Conservation (phyloP, 2,888 invertebrate genomes). For the Acheta domesticus region DNA sequence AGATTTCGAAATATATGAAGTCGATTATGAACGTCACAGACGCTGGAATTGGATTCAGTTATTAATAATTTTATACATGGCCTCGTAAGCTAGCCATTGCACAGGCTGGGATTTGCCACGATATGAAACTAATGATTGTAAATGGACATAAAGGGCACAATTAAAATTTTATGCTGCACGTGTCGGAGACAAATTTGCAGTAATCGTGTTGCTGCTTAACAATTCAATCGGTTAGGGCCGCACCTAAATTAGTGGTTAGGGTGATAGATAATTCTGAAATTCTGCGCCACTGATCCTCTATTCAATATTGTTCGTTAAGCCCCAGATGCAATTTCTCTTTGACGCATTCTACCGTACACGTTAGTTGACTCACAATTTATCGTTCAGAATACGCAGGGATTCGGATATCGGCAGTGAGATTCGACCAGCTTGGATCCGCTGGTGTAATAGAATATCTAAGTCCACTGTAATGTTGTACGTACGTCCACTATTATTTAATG, state of each 20-base stretch:
- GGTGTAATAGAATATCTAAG: too few species aligned
- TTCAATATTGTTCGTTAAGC: too few species aligned
- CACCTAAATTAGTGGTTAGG: not conserved
- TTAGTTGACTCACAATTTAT: too few species aligned
- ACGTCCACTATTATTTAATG: too few species aligned
- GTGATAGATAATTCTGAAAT: not conserved
- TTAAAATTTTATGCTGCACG: not conserved
- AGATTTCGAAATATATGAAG: too few species aligned
- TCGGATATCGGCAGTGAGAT: too few species aligned
- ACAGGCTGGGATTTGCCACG: not conserved
- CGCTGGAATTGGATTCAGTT: not conserved
- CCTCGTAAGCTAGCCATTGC: not conserved
- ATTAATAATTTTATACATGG: not conserved
- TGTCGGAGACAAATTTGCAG: not conserved
- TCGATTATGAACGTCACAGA: too few species aligned
- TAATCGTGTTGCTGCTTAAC: not conserved
- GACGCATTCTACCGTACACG: too few species aligned
- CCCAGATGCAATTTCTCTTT: too few species aligned
- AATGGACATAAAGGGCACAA: not conserved
- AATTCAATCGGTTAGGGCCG: not conserved
- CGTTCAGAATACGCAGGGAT: too few species aligned
- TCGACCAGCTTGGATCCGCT: too few species aligned
- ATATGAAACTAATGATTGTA: conserved; percentile 6
- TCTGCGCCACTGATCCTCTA: not conserved
- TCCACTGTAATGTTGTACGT: too few species aligned